Percentiles rank a stretch among this genome's conserved stretches.
These are phyloP conservation scores for Shargacucullia verbasci DNA, from an alignment of 2,888 invertebrate species.

Conservation along the genomic window DNA sequence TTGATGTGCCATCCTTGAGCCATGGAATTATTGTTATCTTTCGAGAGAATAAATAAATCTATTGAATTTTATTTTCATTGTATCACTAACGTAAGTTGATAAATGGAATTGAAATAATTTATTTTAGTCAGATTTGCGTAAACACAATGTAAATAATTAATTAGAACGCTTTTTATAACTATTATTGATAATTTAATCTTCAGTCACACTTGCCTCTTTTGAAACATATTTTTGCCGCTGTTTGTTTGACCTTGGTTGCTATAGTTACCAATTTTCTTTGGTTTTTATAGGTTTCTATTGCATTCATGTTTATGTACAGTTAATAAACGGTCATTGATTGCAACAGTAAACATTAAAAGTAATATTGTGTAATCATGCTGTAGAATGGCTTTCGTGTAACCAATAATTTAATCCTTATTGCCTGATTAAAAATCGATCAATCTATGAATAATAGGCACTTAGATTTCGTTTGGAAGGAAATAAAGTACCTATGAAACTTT, in stretches of 20 bases:
- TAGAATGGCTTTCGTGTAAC: too few relatives aligned
- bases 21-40: slow-evolving; percentile 69
- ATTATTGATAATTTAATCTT: slow-evolving; percentile 59
- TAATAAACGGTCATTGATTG: too few relatives aligned
- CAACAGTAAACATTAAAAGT: too few relatives aligned
- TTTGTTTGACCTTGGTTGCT: slow-evolving; percentile 88
- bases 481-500: too few relatives aligned
- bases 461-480: too few relatives aligned
- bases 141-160: slow-evolving; percentile 26
- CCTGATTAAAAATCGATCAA: too few relatives aligned
- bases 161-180: slow-evolving; percentile 40
- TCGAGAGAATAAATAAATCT: slow-evolving; percentile 40
- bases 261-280: slow-evolving; percentile 59
- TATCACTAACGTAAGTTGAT: slow-evolving; percentile 34
- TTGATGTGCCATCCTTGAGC: slow-evolving; percentile 81
- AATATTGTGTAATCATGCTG: too few relatives aligned
- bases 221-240: slow-evolving; percentile 84
- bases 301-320: too few relatives aligned
- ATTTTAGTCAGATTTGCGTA: slow-evolving; percentile 17
- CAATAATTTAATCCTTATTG: too few relatives aligned
- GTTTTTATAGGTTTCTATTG: too few relatives aligned
- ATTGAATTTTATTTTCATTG: slow-evolving; percentile 40
- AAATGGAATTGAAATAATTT: slow-evolving; percentile 18
- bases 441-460: too few relatives aligned
- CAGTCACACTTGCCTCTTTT: slow-evolving; percentile 82